phyloP scores from a whole-genome alignment of 2,888 invertebrate genomes.

The Hypercompe scribonia region DNA sequence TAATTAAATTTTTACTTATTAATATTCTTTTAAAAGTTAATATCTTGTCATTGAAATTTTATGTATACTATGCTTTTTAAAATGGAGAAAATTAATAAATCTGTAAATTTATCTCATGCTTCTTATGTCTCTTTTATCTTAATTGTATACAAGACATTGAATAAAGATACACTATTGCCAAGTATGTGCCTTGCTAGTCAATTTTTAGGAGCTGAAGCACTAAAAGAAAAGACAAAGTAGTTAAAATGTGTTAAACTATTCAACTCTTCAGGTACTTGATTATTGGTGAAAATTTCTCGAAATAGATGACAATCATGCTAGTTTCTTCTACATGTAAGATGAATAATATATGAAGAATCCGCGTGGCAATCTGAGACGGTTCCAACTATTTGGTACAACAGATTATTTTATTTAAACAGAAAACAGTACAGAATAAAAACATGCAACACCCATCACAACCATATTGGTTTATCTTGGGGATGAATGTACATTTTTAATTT shows the following conservation, averaged over 20 bases:
- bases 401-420: too few relatives aligned
- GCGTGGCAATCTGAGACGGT: conserved; percentile 30
- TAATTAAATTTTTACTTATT: conserved; percentile 32
- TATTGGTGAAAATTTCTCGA: conserved; percentile 27
- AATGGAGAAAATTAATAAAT: not conserved
- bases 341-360: conserved; percentile 33
- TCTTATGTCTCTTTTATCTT: not conserved
- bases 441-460: too few relatives aligned
- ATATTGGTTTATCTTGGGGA: too few relatives aligned
- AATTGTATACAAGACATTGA: not conserved
- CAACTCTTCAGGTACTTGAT: not conserved
- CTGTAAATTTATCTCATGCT: not conserved
- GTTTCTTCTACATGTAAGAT: conserved; percentile 14
- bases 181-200: not conserved
- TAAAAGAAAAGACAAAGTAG: conserved; percentile 5
- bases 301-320: conserved; percentile 18
- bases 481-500: too few relatives aligned
- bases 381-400: conserved; percentile 44
- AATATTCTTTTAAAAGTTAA: conserved; percentile 26
- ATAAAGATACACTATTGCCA: not conserved
- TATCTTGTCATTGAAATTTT: conserved; percentile 11
- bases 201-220: conserved; percentile 4
- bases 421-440: too few relatives aligned
- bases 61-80: not conserved
- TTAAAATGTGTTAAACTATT: conserved; percentile 18